Base-by-base conservation (phyloP, 2,888 invertebrate genomes). In the Mystacides longicornis region DNA sequence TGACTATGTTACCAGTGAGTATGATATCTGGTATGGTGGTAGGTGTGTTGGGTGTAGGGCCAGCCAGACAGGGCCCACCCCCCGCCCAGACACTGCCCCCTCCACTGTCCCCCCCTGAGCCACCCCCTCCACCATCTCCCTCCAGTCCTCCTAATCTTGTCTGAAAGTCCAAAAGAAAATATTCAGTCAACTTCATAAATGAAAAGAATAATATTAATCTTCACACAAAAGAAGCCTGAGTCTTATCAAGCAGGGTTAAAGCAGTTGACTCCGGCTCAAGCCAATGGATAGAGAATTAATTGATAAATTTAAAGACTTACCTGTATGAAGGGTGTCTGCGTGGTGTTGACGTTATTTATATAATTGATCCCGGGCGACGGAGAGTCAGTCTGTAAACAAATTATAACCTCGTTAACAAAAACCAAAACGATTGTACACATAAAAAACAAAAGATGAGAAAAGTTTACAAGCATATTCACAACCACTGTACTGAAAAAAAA, bases 1-100 rank as follows among this genome's bases (percentile, higher is more conserved):
- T n/a, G n/a, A n/a, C n/a, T n/a, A n/a, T n/a, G 7, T 37, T 47
- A 89, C 89, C 89, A 70, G 89, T 88, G 69, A 90, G 81, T 71
- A 88, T 87, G 70, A 91, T 90, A 73, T 87, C 86, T 63, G 87
- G 87, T 74, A 87, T 85, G 74, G 81, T 81, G 64, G 86, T 86
- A 64, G 89, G 89, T 65, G 89, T 89, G 74, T 87, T 77, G 67
- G 74, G 75, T 52, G 64, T 70, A 65, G 64, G 68, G 66, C 59
- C 77, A 67, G 70, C 75, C 68, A 70, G 69, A 67, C 62, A 75
- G 77, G 75, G 68, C 56, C 57, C 47, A 23, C 54, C 55, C 7
- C 56, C 57, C 21, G 37, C 53, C 52, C 57, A 57, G 16, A 54
- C 56, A 23, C 56, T 52, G 2, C 58, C 56, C 52, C 75, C 75